A percentile compares a stretch with the other conserved stretches of the same genome.
These are phyloP conservation scores for Australoheros scitulus DNA, from an alignment of 2,113 vertebrate genomes.

Conservation along the genomic window DNA sequence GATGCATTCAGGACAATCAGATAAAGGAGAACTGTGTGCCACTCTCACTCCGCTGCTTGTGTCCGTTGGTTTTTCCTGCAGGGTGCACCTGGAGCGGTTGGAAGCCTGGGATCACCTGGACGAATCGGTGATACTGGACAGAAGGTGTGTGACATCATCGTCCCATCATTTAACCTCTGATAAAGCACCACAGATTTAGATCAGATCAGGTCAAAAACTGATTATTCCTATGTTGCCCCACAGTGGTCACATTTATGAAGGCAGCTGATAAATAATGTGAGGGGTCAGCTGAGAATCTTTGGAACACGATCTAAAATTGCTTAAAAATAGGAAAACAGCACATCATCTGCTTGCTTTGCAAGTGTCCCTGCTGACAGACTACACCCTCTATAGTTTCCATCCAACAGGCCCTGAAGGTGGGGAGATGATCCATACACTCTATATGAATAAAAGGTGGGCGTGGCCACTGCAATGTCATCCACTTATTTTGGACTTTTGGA, in stretches of 20 bases:
- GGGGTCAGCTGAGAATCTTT: too few species aligned
- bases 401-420: background rate
- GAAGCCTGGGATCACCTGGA: conserved; percentile 74
- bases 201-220: background rate
- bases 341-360: too few species aligned
- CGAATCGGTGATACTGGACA: conserved; percentile 77
- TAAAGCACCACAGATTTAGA: background rate
- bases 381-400: background rate
- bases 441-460: background rate
- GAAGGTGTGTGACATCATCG: conserved; percentile 77
- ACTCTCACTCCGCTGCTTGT: background rate
- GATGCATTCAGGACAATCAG: background rate
- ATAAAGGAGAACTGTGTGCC: background rate
- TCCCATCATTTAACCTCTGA: background rate
- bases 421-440: background rate
- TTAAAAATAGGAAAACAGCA: too few species aligned
- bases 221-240: too few species aligned
- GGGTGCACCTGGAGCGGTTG: conserved; percentile 61
- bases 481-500: too few species aligned
- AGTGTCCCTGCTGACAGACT: background rate
- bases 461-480: background rate
- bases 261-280: fast-evolving
- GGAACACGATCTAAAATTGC: too few species aligned
- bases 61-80: conserved; percentile 41
- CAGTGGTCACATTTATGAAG: too few species aligned